Conservation (phyloP, 2,797 vertebrate genomes). For the Dendrocincla tyrannina region DNA sequence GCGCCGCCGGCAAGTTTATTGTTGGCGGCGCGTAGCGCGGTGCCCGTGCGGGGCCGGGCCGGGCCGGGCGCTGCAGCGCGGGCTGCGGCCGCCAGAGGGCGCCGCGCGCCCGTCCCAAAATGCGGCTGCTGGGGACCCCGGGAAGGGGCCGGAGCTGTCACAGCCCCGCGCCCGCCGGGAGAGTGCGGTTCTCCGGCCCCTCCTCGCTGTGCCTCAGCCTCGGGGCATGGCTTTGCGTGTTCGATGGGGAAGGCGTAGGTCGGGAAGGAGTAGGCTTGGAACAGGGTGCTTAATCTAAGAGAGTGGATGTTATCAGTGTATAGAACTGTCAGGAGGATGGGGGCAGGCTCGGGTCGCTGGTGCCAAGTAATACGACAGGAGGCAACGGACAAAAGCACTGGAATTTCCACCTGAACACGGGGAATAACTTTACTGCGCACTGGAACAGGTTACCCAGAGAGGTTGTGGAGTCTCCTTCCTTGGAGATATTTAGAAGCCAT, state of each 20-base stretch:
- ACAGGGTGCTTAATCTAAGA: accelerated
- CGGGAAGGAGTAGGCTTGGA: not conserved
- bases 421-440: not conserved
- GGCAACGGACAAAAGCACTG: not conserved
- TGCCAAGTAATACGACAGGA: not conserved
- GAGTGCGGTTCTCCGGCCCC: not conserved
- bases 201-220: accelerated
- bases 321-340: not conserved
- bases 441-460: not conserved
- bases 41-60: not conserved
- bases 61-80: not conserved
- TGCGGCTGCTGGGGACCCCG: accelerated
- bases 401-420: not conserved
- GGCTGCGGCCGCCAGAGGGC: constrained; percentile 26
- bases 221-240: not conserved
- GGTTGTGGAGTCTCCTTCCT: not conserved
- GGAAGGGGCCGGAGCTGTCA: not conserved
- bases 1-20: too few species aligned
- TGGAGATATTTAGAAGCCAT: not conserved
- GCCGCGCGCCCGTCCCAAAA: not conserved
- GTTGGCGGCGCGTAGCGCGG: not conserved
- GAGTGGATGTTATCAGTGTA: not conserved
- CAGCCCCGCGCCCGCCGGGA: not conserved
- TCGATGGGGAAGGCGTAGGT: accelerated
- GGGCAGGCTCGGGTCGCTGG: not conserved